Percentiles rank a stretch among this genome's conserved stretches.
These are phyloP conservation scores for Orthonychiurus folsomi DNA, from an alignment of 2,888 invertebrate genomes.

Conservation along the genomic window DNA sequence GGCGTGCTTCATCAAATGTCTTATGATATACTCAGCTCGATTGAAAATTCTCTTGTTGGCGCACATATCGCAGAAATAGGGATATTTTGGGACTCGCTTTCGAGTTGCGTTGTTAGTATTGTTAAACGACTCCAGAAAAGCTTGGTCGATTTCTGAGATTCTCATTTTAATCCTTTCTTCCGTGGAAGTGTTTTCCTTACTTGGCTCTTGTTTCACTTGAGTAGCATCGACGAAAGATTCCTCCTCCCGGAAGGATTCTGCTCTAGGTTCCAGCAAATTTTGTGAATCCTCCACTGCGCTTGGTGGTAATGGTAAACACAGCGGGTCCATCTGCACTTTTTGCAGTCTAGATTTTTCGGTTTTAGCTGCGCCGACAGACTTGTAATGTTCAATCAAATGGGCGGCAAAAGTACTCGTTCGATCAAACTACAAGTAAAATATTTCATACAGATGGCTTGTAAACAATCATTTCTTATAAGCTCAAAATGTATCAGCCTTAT, in stretches of 20 bases:
- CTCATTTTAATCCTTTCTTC: neutral
- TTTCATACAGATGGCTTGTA: neutral
- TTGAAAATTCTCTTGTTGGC: conserved; percentile 42
- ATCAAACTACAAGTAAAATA: conserved; percentile 14
- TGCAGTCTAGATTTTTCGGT: conserved; percentile 23
- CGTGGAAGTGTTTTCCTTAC: neutral
- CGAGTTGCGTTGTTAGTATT: conserved; percentile 5
- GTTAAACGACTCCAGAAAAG: neutral
- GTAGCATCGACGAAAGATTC: neutral
- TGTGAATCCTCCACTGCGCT: neutral
- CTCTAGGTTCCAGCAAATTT: neutral
- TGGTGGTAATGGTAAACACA: too few species aligned
- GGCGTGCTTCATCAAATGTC: conserved; percentile 49
- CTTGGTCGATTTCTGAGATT: neutral
- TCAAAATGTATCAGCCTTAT: too few species aligned
- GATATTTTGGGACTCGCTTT: conserved; percentile 18
- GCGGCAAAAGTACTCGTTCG: conserved; percentile 18
- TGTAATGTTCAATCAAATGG: conserved; percentile 30
- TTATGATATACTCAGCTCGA: conserved; percentile 45
- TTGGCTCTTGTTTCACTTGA: neutral
- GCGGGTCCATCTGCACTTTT: neutral
- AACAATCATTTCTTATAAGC: too few species aligned
- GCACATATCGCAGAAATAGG: conserved; percentile 44
- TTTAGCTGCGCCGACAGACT: conserved; percentile 25
- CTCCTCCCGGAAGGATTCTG: neutral